Evolutionary conservation across 2,797 vertebrate species (phyloP), one percentile per base, ranked within the genome.

Genomic region (Mastacembelus armatus): DNA sequence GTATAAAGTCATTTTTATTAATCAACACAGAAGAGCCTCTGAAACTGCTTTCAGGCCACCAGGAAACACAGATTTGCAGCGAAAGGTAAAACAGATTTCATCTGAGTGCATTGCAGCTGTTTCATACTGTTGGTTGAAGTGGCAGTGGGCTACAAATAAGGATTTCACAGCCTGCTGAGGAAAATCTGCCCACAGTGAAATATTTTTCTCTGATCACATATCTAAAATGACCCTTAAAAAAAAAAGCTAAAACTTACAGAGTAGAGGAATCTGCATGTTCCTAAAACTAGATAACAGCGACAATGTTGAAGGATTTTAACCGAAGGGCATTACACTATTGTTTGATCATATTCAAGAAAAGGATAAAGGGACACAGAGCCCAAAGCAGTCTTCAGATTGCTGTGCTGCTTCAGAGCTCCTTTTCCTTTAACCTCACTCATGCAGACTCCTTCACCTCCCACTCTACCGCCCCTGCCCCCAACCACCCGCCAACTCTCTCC

Each of bases 401-500:
- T 42, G 32, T 36, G 22, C 21, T 11, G 33, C 66, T 26, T 59
- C 18, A 36, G 12, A 67, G 43, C 45, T 81, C 10, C 12, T 66
- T 60, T 57, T 55, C 51, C 71, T 78, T 74, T 64, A 76, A 66
- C 77, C 47, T 42, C 66, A 52, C 59, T 66, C 54, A 45, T 9
- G 3, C 22, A 35, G 36, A 54, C 29, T 68, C 19, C 47, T 54
- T 57, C 69, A 36, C 30, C 52, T 44, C 55, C 66, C 29, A 47
- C 44, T 62, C 32, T 26, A 56, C 39, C 36, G 55, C 57, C 64
- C 21, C 32, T 48, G 66, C 48, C 43, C 43, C 50, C 55, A 77
- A 55, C 71, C 56, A 61, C 74, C 80, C 49, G 32, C 78, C 74
- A 81, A 66, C 71, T 81, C 71, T 68, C 67, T 83, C 77, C 80